Evolutionary conservation across 2,797 vertebrate species (phyloP).

Genomic region (Pseudomugil tenellus): DNA sequence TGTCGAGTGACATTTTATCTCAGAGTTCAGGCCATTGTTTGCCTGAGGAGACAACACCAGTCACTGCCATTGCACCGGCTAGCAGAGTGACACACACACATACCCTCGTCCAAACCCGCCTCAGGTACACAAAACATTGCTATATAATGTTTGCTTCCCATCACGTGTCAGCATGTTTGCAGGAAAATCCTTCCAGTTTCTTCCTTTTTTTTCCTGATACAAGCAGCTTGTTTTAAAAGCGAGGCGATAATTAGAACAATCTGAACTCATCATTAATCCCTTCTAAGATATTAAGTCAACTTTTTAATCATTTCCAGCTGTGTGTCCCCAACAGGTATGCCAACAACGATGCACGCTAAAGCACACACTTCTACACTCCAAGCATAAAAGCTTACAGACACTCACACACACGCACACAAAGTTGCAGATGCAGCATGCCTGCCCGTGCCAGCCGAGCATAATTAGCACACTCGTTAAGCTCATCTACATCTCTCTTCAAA

Average conservation of each 20-base stretch:
- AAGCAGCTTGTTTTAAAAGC: neutral
- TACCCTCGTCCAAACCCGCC: slow-evolving; percentile 30
- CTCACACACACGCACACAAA: slow-evolving; percentile 32
- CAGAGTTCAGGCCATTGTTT: slow-evolving; percentile 50
- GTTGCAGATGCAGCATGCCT: slow-evolving; percentile 62
- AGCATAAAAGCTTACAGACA: slow-evolving; percentile 15
- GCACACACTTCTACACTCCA: slow-evolving; percentile 33
- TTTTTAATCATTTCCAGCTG: slow-evolving; percentile 27
- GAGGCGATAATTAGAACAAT: neutral
- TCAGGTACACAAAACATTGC: slow-evolving; percentile 30
- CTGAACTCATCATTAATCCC: slow-evolving; percentile 12
- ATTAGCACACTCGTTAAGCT: slow-evolving; percentile 84
- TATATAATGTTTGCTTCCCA: slow-evolving; percentile 28
- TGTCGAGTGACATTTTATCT: slow-evolving; percentile 68
- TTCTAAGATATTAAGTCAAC: slow-evolving; percentile 8
- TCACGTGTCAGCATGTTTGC: slow-evolving; percentile 20
- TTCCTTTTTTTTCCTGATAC: slow-evolving; percentile 1
- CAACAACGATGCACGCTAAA: slow-evolving; percentile 1
- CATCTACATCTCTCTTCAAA: slow-evolving; percentile 85
- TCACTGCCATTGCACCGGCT: slow-evolving; percentile 45
- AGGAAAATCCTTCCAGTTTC: neutral
- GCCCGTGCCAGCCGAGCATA: slow-evolving; percentile 66
- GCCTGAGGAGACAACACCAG: slow-evolving; percentile 62
- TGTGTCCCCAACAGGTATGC: slow-evolving; percentile 34
- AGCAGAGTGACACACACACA: slow-evolving; percentile 28